Evolutionary conservation across 2,888 invertebrate genomes (phyloP).

Genomic region (Eupithecia vulgata): DNA sequence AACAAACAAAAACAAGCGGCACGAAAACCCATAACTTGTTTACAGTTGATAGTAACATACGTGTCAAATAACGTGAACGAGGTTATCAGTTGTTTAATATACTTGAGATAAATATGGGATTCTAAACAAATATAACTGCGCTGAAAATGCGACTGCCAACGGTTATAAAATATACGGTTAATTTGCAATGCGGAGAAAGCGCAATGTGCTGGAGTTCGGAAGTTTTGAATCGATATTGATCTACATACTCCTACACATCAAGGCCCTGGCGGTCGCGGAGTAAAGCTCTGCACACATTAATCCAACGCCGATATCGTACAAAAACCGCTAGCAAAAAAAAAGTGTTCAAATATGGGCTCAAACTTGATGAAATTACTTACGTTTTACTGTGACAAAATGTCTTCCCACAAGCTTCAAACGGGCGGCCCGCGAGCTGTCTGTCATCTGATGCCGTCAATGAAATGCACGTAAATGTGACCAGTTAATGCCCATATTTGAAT

Average conservation of each 20-base stretch:
- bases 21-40: constrained; percentile 43
- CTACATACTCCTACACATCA: constrained; percentile 3
- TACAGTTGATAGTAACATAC: constrained; percentile 45
- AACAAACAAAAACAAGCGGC: constrained; percentile 27
- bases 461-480: no score
- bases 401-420: no score
- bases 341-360: no score
- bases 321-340: no score
- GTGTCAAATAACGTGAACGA: constrained; percentile 48
- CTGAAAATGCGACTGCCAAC: neutral
- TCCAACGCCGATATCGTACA: no score
- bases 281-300: no score
- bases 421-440: no score
- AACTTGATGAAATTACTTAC: no score
- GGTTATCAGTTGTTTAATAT: constrained; percentile 48
- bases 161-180: neutral
- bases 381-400: no score
- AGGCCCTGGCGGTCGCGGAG: neutral
- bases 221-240: constrained; percentile 18
- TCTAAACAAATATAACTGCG: constrained; percentile 15
- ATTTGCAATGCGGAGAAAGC: constrained; percentile 8
- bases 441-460: no score
- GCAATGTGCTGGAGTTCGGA: constrained; percentile 9
- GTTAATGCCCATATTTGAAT: no score
- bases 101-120: constrained; percentile 36